Evolutionary conservation across 2,888 invertebrate genomes (phyloP), one percentile per base, ranked within the genome.

Genomic region (Agrilus biguttatus): DNA sequence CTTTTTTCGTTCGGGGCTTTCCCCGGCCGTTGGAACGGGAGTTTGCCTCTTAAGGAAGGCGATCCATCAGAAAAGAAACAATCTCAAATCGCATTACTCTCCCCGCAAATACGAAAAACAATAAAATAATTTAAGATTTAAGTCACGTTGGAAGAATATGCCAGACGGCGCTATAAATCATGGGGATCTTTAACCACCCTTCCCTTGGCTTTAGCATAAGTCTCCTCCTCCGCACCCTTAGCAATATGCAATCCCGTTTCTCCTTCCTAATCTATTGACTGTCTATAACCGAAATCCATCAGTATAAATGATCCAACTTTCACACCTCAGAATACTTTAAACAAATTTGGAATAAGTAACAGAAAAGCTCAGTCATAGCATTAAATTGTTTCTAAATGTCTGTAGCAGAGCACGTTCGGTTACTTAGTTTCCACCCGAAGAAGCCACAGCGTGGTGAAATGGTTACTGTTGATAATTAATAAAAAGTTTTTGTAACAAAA

Each of bases 81-180:
- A 47, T 47, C 47, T 45, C 41, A 40, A 45, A 42, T 40, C 42
- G 44, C 45, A 47, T 47, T 45, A 47, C 44, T 39, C 43, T 45
- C 48, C 46, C 47, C 46, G 45, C 48, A 45, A 49, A 50, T 49
- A 47, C 47, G 48, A 58, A 65, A 65, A 64, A 65, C 63, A 65
- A 65, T 64, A 64, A 65, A 64, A 64, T 61, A 60, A 58, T 65
- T 65, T 65, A 53, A 54, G 54, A 57, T 63, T 61, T 62, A 54
- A 60, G 63, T 64, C 64, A 64, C 64, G 64, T 62, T 57, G 51
- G 51, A 59, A 59, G 58, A 62, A 63, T 61, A 62, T 61, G 56
- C 52, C 53, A 48, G 55, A 57, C 55, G 51, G 49, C 49, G 55
- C 54, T 51, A 63, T 64, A 64, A 63, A 64, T 64, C 64, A 64